phyloP scores from a whole-genome alignment of 2,888 invertebrate genomes.

The Syrphus vitripennis region DNA sequence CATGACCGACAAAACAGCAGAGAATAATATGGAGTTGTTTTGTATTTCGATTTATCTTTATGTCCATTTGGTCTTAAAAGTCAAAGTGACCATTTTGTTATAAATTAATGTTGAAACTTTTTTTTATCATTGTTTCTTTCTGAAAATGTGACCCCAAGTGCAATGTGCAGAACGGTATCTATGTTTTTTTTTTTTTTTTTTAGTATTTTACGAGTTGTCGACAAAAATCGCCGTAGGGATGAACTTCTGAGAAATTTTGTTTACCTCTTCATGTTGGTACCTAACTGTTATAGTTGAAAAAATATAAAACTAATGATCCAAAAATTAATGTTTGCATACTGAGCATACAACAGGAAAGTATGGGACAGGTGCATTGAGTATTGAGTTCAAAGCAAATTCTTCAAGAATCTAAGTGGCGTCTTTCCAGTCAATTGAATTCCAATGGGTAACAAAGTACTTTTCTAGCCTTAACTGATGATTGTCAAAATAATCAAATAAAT shows the following conservation, averaged over 20 bases:
- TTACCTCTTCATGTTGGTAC: conserved; percentile 19
- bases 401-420: conserved; percentile 43
- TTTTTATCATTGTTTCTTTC: background rate
- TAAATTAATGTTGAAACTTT: conserved; percentile 34
- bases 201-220: conserved; percentile 52
- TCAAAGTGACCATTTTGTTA: conserved; percentile 48
- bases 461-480: conserved; percentile 5
- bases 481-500: conserved; percentile 47
- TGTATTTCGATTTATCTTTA: conserved; percentile 64
- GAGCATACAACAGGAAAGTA: background rate
- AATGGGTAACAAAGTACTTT: conserved; percentile 18
- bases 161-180: conserved; percentile 63
- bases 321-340: conserved; percentile 63
- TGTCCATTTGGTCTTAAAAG: conserved; percentile 28
- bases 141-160: conserved; percentile 38
- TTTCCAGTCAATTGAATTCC: conserved; percentile 62
- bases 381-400: conserved; percentile 24
- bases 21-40: conserved; percentile 22
- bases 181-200: background rate
- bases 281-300: background rate
- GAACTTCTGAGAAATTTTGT: conserved; percentile 29
- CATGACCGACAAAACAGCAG: conserved; percentile 41
- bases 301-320: conserved; percentile 66
- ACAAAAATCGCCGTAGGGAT: conserved; percentile 52
- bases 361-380: conserved; percentile 67